Base-by-base conservation (phyloP, 2,113 vertebrate species). In the Antennarius striatus region DNA sequence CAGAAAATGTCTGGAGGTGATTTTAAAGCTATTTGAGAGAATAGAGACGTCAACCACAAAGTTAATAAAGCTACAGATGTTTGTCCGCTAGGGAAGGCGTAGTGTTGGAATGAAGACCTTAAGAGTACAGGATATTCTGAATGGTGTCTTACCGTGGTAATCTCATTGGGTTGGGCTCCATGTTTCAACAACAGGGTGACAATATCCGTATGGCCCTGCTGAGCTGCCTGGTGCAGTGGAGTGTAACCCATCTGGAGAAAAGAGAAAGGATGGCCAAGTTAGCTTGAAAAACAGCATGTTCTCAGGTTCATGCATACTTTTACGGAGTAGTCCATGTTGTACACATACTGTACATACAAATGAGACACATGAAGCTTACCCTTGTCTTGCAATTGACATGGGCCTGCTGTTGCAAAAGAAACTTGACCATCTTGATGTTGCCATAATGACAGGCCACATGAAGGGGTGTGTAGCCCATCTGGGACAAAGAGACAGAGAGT, bases 371-470 rank as follows among this genome's bases (percentile, higher is more conserved):
- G 55, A n/a, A 16, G 10, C 55, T 55, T 92, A 99, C 98, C 95
- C 98, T 95, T 3, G 96, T 99, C 83, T 97, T 97, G 81, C 95
- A 92, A 53, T 98, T 99, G 73, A 97, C 96, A 0, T 97, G 93
- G 1, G 94, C 96, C 63, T 98, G 94, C 65, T 98, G 95, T 81
- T 98, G 96, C 56, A 99, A 91, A 55, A 99, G 91, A 66, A 98
- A 99, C 91, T 98, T 99, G 83, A 97, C 98, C 92, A 99, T 91
- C 84, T 97, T 98, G 92, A 98, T 96, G 88, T 99, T 99, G 62
- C 98, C 98, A 3, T 98, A 99, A 76, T 99, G 98, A 89, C 95
- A 96, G 74, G 96, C 96, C 89, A 99, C 95, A 0, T 99, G 97
- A 76, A 99, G 92, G 0, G 98, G 95, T 1, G 96, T 98, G 61